These are phyloP conservation scores for Harpagoxenus sublaevis DNA, from an alignment of 2,888 invertebrate genomes.

Conservation along the genomic window DNA sequence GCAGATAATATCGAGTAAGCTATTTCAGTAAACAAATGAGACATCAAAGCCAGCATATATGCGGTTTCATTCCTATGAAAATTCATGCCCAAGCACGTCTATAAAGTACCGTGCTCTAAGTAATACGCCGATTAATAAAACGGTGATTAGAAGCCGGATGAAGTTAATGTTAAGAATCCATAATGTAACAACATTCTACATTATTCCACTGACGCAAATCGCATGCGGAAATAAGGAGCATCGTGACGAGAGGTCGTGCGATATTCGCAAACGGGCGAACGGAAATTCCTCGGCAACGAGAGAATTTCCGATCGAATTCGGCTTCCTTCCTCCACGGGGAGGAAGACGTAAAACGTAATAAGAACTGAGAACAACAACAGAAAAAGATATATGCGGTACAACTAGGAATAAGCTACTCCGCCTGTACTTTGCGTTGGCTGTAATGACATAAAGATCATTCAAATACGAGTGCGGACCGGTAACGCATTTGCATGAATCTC, in stretches of 20 bases:
- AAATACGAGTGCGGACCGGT: background rate
- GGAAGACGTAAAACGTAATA: background rate
- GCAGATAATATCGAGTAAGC: conserved; percentile 23
- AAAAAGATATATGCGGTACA: background rate
- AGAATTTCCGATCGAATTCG: conserved; percentile 5
- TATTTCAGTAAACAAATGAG: conserved; percentile 12
- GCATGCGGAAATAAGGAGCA: conserved; percentile 33
- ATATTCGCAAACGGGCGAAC: background rate
- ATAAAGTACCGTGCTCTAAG: conserved; percentile 2
- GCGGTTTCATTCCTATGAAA: conserved; percentile 8
- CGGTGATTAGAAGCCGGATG: background rate
- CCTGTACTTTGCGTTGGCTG: background rate
- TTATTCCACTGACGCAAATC: conserved; percentile 13
- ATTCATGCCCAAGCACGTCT: conserved; percentile 35
- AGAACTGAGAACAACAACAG: background rate
- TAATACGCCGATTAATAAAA: conserved; percentile 19
- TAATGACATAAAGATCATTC: conserved; percentile 27
- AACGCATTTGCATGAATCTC: conserved; percentile 39
- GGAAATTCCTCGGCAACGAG: conserved; percentile 24
- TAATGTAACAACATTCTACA: conserved; percentile 3
- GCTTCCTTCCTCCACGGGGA: background rate
- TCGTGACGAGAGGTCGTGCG: background rate
- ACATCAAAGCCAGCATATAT: conserved; percentile 24
- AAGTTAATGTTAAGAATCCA: conserved; percentile 11
- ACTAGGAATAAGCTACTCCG: conserved; percentile 14